Percentiles rank a stretch among this genome's conserved stretches.
These are phyloP conservation scores for Drosophila infuscata DNA, from an alignment of 2,888 invertebrate genomes.

Conservation along the genomic window DNA sequence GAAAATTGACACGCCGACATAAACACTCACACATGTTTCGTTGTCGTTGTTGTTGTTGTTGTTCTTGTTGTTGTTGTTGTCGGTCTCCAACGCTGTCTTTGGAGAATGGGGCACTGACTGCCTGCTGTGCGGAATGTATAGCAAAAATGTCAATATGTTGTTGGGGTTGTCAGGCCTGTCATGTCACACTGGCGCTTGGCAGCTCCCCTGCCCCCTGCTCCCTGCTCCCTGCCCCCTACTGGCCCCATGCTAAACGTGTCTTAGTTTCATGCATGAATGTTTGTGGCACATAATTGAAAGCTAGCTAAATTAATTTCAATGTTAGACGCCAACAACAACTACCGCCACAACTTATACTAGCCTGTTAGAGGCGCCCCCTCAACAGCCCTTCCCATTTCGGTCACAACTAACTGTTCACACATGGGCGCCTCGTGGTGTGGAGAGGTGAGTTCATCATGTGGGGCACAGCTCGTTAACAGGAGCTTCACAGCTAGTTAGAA, in stretches of 20 bases:
- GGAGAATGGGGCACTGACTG: constrained; percentile 28
- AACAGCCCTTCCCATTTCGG: constrained; percentile 1
- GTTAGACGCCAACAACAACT: constrained; percentile 67
- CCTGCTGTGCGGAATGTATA: constrained; percentile 73
- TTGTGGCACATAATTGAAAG: constrained; percentile 85
- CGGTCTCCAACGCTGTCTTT: constrained; percentile 30
- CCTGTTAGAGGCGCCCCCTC: constrained; percentile 25
- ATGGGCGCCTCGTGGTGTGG: constrained; percentile 50
- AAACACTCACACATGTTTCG: constrained; percentile 80
- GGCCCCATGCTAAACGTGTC: constrained; percentile 68
- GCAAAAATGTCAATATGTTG: constrained; percentile 80
- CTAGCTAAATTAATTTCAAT: constrained; percentile 84
- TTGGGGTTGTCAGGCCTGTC: constrained; percentile 77
- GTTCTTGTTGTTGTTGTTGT: constrained; percentile 9
- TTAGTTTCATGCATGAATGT: constrained; percentile 81
- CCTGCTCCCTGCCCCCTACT: not conserved
- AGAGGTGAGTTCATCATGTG: constrained; percentile 20
- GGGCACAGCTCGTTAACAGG: constrained; percentile 75
- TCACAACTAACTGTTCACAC: constrained; percentile 59
- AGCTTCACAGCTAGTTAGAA: constrained; percentile 80
- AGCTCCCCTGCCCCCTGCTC: constrained; percentile 1
- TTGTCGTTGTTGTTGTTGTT: not conserved
- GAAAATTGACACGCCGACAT: constrained; percentile 82
- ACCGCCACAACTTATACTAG: constrained; percentile 22
- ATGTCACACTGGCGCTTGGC: constrained; percentile 72